Evolutionary conservation across 92 coral and sea anemone species (phyloP).

Genomic region (Phenganax marumi): DNA sequence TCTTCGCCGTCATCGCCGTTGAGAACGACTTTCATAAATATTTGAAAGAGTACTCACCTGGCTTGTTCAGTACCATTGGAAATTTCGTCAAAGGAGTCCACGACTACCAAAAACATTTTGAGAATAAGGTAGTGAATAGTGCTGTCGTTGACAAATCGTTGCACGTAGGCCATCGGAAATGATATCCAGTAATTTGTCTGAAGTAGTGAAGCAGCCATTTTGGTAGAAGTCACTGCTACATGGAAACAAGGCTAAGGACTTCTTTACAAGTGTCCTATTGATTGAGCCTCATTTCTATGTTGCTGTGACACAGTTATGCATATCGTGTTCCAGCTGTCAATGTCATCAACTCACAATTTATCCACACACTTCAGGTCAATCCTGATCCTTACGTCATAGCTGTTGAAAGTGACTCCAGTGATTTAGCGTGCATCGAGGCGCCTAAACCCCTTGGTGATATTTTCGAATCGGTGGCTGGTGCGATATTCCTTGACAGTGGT

Average conservation of each 20-base stretch:
- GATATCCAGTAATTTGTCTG: no score
- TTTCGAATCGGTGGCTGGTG: slow-evolving; percentile 98
- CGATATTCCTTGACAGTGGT: slow-evolving; percentile 97
- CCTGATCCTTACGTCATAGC: slow-evolving; percentile 78
- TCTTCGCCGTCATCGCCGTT: slow-evolving; percentile 86
- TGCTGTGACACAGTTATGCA: no score
- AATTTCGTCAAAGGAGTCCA: slow-evolving; percentile 63
- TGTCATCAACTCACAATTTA: not conserved
- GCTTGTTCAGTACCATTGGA: slow-evolving; percentile 76
- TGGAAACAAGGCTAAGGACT: no score
- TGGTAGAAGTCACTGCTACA: no score
- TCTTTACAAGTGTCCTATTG: no score
- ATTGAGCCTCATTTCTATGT: no score
- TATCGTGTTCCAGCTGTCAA: not conserved
- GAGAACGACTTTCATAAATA: slow-evolving; percentile 67
- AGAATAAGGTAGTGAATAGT: slow-evolving; percentile 39
- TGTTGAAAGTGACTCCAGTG: slow-evolving; percentile 53
- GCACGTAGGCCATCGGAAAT: no score
- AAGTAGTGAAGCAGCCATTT: no score
- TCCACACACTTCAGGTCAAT: slow-evolving; percentile 53
- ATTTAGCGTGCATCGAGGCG: slow-evolving; percentile 77
- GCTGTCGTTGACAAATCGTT: no score
- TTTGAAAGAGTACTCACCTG: slow-evolving; percentile 78
- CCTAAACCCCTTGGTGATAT: slow-evolving; percentile 96
- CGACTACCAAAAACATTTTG: slow-evolving; percentile 51